Evolutionary conservation across 2,113 vertebrate genomes (phyloP).

Genomic region (Oryzias melastigma): DNA sequence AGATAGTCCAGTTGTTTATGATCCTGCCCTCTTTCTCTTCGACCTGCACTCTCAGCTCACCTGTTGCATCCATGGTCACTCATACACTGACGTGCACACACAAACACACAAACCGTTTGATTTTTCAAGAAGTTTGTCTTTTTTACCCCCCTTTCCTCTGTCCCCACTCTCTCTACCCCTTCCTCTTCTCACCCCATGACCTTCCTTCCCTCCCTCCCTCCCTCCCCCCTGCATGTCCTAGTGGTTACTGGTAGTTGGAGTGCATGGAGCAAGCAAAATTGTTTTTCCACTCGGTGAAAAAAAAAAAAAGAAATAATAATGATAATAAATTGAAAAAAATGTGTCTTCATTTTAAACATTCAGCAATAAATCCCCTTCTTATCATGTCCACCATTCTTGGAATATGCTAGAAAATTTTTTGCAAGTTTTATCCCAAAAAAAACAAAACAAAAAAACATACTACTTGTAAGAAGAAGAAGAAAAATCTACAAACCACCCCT

Average conservation of each 20-base stretch:
- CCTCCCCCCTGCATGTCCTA: constrained; percentile 89
- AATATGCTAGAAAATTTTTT: constrained; percentile 91
- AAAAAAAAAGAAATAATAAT: constrained; percentile 43
- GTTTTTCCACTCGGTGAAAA: constrained; percentile 85
- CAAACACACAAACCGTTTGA: constrained; percentile 45
- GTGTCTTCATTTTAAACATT: constrained; percentile 93
- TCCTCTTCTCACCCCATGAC: constrained; percentile 29
- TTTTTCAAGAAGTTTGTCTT: constrained; percentile 67
- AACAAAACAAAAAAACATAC: constrained; percentile 67
- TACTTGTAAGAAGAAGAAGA: constrained; percentile 81
- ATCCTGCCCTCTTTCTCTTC: constrained; percentile 36
- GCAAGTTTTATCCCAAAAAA: constrained; percentile 85
- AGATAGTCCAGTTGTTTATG: constrained; percentile 72
- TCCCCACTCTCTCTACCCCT: not conserved
- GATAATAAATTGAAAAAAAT: constrained; percentile 35
- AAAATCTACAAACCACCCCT: constrained; percentile 77
- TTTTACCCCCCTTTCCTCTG: constrained; percentile 38
- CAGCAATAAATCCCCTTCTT: constrained; percentile 93
- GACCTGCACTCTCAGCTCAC: constrained; percentile 24
- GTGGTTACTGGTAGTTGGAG: constrained; percentile 97
- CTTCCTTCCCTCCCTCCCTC: constrained; percentile 50
- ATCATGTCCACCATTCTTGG: constrained; percentile 82
- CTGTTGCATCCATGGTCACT: constrained; percentile 35
- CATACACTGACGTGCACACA: constrained; percentile 11
- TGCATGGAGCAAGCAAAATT: constrained; percentile 97